Evolutionary conservation across 2,797 vertebrate genomes (phyloP).

Genomic region (Dallia pectoralis): DNA sequence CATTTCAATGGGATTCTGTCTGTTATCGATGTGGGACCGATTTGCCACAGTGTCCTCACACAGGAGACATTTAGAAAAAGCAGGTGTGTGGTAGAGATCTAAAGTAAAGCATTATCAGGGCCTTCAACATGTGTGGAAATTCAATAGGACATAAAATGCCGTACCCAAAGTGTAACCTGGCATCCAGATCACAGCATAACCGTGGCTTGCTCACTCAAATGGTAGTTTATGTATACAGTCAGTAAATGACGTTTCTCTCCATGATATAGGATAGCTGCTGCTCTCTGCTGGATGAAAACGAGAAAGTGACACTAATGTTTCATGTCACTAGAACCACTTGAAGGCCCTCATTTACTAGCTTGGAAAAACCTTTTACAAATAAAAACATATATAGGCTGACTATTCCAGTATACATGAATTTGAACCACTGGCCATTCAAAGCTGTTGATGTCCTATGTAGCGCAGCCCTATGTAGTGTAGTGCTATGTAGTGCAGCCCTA

Average conservation of each 20-base stretch:
- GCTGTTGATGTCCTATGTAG: too few relatives aligned
- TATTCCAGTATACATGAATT: too few relatives aligned
- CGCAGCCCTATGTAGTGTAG: too few relatives aligned
- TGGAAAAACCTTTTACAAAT: neutral
- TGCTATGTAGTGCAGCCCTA: too few relatives aligned
- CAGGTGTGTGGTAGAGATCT: neutral
- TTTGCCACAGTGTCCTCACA: too few relatives aligned
- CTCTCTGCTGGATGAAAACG: neutral
- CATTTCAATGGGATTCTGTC: too few relatives aligned
- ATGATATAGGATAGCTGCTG: neutral
- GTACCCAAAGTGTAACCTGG: neutral
- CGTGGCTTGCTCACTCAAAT: neutral
- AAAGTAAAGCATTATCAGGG: neutral
- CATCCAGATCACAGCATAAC: neutral
- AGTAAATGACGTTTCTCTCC: neutral
- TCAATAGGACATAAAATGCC: neutral
- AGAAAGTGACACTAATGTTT: neutral
- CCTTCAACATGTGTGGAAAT: neutral
- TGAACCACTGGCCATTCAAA: too few relatives aligned
- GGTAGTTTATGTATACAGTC: neutral
- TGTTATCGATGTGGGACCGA: neutral
- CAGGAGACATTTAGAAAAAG: neutral
- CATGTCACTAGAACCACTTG: neutral
- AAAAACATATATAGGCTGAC: too few relatives aligned
- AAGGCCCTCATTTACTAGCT: neutral